These are phyloP conservation scores for Echiichthys vipera DNA, from an alignment of 2,797 vertebrate species.

Conservation along the genomic window DNA sequence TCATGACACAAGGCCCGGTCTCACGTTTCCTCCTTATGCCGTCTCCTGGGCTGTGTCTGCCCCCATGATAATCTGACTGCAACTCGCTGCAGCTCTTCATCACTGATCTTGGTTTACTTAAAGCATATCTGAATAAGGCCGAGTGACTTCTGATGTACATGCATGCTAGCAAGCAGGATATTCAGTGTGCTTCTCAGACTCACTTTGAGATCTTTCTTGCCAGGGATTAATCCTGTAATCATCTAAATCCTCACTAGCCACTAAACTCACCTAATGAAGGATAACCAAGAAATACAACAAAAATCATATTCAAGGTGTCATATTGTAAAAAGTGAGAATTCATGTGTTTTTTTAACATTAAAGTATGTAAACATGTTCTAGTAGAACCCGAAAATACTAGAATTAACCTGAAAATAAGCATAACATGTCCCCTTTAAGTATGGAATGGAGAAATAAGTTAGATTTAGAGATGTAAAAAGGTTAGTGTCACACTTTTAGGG, in stretches of 20 bases:
- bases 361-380: too few relatives aligned
- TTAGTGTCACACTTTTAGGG: too few relatives aligned
- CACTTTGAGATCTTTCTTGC: not conserved
- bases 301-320: not conserved
- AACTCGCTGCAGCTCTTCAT: conserved; percentile 16
- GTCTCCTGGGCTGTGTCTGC: conserved; percentile 31
- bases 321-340: too few relatives aligned
- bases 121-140: not conserved
- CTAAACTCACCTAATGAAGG: not conserved
- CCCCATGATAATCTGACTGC: conserved; percentile 11
- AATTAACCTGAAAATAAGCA: too few relatives aligned
- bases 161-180: not conserved
- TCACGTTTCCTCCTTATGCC: conserved; percentile 60
- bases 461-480: not conserved
- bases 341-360: too few relatives aligned
- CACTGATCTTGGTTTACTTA: conserved; percentile 1
- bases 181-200: not conserved
- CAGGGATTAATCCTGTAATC: not conserved
- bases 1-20: conserved; percentile 65
- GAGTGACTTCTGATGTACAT: not conserved
- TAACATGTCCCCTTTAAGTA: too few relatives aligned
- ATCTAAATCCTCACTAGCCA: too few relatives aligned
- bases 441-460: not conserved
- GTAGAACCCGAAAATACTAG: too few relatives aligned
- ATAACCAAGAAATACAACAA: not conserved